These are phyloP conservation scores for Peucedramus taeniatus DNA, from an alignment of 2,113 vertebrate species.

Conservation along the genomic window DNA sequence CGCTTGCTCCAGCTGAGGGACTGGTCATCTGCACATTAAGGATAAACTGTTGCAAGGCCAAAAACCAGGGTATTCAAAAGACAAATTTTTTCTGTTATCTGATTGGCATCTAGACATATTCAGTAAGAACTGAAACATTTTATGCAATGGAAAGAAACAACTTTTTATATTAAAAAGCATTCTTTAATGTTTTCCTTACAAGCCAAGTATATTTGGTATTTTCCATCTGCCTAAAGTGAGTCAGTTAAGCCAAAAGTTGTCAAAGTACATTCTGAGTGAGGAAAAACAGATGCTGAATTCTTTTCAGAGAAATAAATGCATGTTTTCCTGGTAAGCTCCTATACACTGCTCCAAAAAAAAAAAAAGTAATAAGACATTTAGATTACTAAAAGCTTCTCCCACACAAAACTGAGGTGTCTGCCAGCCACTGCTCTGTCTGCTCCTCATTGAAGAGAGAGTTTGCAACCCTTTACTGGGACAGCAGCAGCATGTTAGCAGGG, in stretches of 20 bases:
- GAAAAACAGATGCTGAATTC: neutral
- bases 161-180: neutral
- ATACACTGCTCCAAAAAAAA: neutral
- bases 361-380: neutral
- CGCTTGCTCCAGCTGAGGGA: neutral
- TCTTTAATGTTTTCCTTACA: neutral
- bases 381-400: neutral
- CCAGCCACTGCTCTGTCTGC: neutral
- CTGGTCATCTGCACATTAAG: neutral
- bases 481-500: neutral
- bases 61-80: neutral
- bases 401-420: neutral
- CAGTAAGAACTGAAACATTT: neutral
- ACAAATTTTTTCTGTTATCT: neutral
- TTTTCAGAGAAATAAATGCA: neutral
- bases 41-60: neutral
- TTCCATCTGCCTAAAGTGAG: neutral
- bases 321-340: neutral
- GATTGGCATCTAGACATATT: neutral
- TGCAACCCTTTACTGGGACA: neutral
- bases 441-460: neutral
- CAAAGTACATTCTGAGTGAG: neutral
- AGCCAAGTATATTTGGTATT: neutral
- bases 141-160: neutral
- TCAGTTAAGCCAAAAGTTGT: conserved; percentile 4